phyloP scores from a whole-genome alignment of 1,140 invertebrate species.

The Rhopalosiphum maidis region DNA sequence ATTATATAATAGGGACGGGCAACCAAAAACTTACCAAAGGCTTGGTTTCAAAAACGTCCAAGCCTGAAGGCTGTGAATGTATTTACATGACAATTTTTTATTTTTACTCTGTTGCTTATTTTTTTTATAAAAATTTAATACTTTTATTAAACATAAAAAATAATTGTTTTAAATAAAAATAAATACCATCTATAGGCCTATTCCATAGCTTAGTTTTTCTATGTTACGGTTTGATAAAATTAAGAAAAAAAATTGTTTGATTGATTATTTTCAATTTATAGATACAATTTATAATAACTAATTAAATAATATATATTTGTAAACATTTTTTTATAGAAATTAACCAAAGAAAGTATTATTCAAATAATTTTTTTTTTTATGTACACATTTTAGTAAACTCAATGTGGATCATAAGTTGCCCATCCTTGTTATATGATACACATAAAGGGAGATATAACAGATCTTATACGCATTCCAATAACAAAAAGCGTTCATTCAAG shows the following conservation, averaged over 20 bases:
- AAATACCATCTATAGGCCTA: neutral
- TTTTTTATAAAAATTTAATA: neutral
- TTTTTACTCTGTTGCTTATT: neutral
- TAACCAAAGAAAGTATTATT: neutral
- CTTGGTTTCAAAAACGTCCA: neutral
- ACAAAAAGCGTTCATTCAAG: slow-evolving; percentile 13
- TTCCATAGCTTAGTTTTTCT: neutral
- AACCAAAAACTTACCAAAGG: neutral
- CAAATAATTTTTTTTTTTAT: neutral
- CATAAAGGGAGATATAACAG: neutral
- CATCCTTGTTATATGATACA: neutral
- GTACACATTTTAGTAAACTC: neutral
- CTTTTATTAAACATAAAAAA: neutral
- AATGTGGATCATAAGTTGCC: neutral
- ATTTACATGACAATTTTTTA: neutral
- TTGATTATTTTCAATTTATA: neutral
- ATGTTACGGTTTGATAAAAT: neutral
- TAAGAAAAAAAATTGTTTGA: neutral
- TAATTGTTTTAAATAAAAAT: neutral
- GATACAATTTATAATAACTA: neutral
- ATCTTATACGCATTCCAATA: neutral
- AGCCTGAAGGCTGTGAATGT: neutral
- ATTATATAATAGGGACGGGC: neutral
- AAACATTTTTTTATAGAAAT: neutral
- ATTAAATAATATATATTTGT: neutral